Base-by-base conservation (phyloP, 2,113 vertebrate species). In the Dryoscopus gambensis region DNA sequence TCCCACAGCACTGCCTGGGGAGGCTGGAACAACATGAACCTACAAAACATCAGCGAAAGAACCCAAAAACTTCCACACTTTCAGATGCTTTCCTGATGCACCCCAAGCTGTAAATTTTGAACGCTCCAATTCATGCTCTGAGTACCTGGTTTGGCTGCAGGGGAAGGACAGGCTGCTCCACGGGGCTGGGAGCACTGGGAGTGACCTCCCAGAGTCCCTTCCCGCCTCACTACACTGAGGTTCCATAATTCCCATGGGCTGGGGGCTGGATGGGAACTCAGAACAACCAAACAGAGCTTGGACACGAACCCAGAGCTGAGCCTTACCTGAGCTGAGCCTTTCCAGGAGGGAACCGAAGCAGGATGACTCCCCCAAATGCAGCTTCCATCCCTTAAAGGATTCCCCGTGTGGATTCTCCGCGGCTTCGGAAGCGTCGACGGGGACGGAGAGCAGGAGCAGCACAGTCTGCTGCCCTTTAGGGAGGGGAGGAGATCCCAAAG, bases 321-420 rank as follows among this genome's bases (percentile, higher is more conserved):
- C 57, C n/a, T 25, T 25, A 8, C n/a, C 57, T 37, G 57, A 25
- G 57, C n/a, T 25, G 57, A 84, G 40, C 33, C 44, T 46, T 28
- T 14, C 35, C 75, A 77, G 39, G 52, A 55, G 67, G 50, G 60
- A 78, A 76, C 3, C 0, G 15, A 42, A 46, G 86, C 83, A 47
- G 84, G 81, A 85, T 27, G 33, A 64, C 63, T 63, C 70, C 82
- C 76, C 77, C 46, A 52, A 44, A 53, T 2, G 40, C 33, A 15
- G 59, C 68, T 56, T 47, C 75, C 65, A 44, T 37, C 2, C 74
- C 68, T 76, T 42, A 77, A 80, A 74, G 93, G 78, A 47, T 69
- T 56, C 68, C 85, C 93, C 0, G 2, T 2, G 1, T 27, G 31
- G 86, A 60, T 6, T n/a, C 76, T 56, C 30, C 0, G 0, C 3